phyloP scores from a whole-genome alignment of 1,140 invertebrate genomes.

The Cotesia vestalis region DNA sequence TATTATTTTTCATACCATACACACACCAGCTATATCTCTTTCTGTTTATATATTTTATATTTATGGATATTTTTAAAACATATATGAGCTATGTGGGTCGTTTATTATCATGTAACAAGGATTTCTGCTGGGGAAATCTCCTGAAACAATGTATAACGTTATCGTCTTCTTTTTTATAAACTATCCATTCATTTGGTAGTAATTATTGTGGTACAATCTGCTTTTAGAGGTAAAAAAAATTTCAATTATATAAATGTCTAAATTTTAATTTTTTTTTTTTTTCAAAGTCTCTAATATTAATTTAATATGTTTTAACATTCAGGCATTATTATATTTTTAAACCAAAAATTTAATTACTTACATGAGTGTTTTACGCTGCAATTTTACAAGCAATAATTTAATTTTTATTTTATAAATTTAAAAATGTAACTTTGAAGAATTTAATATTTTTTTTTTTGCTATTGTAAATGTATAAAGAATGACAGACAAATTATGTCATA shows the following conservation, averaged over 20 bases:
- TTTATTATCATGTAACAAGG: slow-evolving; percentile 23
- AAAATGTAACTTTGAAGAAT: too few species aligned
- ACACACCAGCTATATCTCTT: not conserved
- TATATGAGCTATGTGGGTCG: slow-evolving; percentile 16
- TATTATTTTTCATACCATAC: not conserved
- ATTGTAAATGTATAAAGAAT: too few species aligned
- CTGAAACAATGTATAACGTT: not conserved
- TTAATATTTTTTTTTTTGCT: too few species aligned
- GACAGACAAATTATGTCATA: too few species aligned
- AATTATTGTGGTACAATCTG: not conserved
- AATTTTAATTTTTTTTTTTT: not conserved
- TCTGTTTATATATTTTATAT: not conserved
- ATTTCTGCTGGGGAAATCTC: not conserved
- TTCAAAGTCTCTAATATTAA: not conserved
- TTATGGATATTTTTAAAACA: not conserved
- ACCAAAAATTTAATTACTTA: too few species aligned
- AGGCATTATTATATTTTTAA: too few species aligned
- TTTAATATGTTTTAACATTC: not conserved
- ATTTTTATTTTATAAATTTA: too few species aligned
- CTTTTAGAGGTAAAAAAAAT: too few species aligned
- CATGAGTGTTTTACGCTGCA: too few species aligned
- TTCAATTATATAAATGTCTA: too few species aligned
- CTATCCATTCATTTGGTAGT: not conserved
- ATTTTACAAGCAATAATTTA: too few species aligned
- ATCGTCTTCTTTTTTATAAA: not conserved